Conservation (phyloP, 2,888 invertebrate genomes). For the Aethes cnicana region DNA sequence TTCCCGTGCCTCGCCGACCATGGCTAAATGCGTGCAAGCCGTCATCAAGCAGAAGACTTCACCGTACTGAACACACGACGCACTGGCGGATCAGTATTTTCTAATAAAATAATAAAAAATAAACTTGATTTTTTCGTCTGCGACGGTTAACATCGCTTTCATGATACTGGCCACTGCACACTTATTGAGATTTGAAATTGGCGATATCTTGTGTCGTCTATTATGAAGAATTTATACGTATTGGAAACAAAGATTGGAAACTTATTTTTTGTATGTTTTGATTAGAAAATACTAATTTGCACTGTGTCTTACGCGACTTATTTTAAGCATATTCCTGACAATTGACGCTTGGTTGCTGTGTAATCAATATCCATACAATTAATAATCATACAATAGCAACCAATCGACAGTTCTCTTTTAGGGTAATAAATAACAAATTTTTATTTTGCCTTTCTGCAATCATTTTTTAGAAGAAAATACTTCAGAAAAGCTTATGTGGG, state of each 20-base stretch:
- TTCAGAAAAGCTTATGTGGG: conserved; percentile 63
- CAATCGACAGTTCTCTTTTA: conserved; percentile 45
- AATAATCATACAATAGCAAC: conserved; percentile 30
- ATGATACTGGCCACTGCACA: not conserved
- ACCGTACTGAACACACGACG: conserved; percentile 51
- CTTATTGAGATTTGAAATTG: not conserved
- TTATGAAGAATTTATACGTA: no score
- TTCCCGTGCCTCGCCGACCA: conserved; percentile 97
- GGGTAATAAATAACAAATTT: conserved; percentile 54
- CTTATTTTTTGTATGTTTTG: no score
- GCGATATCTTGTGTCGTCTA: no score
- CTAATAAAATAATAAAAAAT: no score
- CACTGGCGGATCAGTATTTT: conserved; percentile 17
- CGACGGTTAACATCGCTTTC: no score
- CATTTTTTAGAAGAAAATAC: conserved; percentile 71
- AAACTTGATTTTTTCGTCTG: no score
- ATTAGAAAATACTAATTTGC: conserved; percentile 14
- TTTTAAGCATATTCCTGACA: conserved; percentile 47
- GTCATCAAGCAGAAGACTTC: conserved; percentile 87
- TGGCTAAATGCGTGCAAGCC: conserved; percentile 98
- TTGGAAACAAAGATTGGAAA: no score
- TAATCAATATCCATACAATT: not conserved
- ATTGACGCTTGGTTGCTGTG: conserved; percentile 41
- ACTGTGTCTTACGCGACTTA: conserved; percentile 12
- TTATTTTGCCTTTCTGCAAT: conserved; percentile 71